These are phyloP conservation scores for Globodera rostochiensis DNA, from an alignment of 1,140 invertebrate genomes.

Conservation along the genomic window DNA sequence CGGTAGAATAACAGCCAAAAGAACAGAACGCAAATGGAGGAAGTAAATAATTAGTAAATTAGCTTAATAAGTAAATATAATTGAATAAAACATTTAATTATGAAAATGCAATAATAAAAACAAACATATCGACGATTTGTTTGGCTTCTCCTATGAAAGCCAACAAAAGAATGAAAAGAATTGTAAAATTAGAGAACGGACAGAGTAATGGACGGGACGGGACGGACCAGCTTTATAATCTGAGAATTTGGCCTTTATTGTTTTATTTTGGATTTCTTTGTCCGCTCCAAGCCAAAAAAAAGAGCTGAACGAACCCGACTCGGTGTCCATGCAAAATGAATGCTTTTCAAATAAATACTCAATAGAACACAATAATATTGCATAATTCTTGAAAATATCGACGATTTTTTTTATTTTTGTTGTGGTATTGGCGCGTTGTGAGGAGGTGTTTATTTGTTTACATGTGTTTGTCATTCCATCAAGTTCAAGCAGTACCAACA, in stretches of 20 bases:
- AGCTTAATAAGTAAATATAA: background rate
- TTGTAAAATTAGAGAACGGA: background rate
- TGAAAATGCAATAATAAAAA: background rate
- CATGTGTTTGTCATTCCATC: background rate
- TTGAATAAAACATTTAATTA: background rate
- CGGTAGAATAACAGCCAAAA: constrained; percentile 7
- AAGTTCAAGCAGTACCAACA: background rate
- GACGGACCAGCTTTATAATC: no score
- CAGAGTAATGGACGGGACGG: no score
- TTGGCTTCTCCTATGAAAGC: no score
- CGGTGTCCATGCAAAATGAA: no score
- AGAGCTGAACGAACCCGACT: no score
- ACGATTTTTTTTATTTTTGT: background rate
- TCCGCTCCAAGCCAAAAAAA: no score
- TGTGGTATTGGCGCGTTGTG: background rate
- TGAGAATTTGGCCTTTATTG: no score
- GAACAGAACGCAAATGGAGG: background rate
- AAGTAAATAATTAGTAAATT: background rate
- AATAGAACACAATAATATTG: no score
- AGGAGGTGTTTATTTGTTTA: background rate
- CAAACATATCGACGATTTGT: no score
- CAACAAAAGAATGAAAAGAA: background rate
- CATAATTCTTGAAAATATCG: no score
- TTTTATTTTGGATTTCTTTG: no score
- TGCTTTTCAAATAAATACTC: no score